Evolutionary conservation across 1,140 invertebrate genomes (phyloP), one percentile per base, ranked within the genome.

Genomic region (Zaprionus tsacasi): DNA sequence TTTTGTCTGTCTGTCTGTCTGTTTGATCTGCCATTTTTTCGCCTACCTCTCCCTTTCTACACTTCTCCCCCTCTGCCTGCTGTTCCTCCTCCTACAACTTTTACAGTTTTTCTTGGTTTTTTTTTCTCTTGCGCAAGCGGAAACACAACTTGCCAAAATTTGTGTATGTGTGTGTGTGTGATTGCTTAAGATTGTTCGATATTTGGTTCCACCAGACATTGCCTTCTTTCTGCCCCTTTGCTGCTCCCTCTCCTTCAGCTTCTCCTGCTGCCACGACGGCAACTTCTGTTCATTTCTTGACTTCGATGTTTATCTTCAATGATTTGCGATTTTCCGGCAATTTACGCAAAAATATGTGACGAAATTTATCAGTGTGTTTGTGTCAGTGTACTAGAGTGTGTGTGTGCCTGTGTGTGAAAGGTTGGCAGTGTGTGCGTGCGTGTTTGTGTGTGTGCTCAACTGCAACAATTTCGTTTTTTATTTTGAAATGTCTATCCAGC

Each of bases 321-420:
- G 83, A 88, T 88, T 88, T 89, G 85, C 85, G 85, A 89, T 89
- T 89, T 89, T 89, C 85, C 85, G 85, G 85, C 85, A 89, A 89
- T 89, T 89, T 89, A 89, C 85, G 81, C 85, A 89, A 89, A 89
- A 89, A 89, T 89, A 89, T 89, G 85, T 89, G 85, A 89, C 85
- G 85, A 89, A 89, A 89, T 89, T 89, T 89, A 68, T 89, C 70
- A 68, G 70, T 70, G 8, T 40, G 10, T 43, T 48, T 36, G 10
- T 55, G 0, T 54, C 21, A 40, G 15, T 55, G 12, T 68, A 15
- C 13, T 2, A 43, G 40, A 27, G 4, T 48, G 40, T 52, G 6
- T 48, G 0, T 57, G 13, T 33, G n/a, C 54, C 10, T 67, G 30
- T 76, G 21, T 21, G 1, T 21, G 21, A 1, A 2, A 2, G 2